phyloP scores from a whole-genome alignment of 2,113 vertebrate genomes.

The Zosterops pallidus region DNA sequence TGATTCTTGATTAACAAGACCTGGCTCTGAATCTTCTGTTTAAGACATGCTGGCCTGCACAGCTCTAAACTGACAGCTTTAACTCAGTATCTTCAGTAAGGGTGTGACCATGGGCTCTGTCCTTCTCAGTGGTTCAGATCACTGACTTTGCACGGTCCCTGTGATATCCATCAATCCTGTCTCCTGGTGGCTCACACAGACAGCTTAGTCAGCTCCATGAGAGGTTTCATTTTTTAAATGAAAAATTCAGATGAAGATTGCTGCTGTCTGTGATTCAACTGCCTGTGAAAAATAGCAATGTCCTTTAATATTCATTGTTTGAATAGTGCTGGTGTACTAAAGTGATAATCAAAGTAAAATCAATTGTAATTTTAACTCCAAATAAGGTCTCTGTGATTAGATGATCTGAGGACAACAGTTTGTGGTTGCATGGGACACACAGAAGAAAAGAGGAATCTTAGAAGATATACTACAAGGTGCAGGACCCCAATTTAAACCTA shows the following conservation, averaged over 20 bases:
- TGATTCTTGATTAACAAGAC: not conserved
- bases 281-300: not conserved
- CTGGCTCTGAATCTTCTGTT: not conserved
- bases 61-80: not conserved
- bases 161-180: not conserved
- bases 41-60: not conserved
- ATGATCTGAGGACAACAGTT: not conserved
- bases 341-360: not conserved
- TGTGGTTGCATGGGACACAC: not conserved
- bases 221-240: not conserved
- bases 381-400: not conserved
- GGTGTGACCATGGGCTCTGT: not conserved
- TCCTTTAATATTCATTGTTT: not conserved
- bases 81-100: not conserved
- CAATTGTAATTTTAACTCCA: not conserved
- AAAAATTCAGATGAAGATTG: not conserved
- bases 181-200: not conserved
- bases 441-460: not conserved
- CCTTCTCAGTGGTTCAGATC: not conserved
- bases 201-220: not conserved
- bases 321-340: not conserved
- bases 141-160: not conserved
- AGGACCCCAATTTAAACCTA: not conserved
- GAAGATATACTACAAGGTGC: not conserved
- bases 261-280: not conserved